Base-by-base conservation (phyloP, 2,888 invertebrate genomes). In the Liopterus haemorrhoidalis region DNA sequence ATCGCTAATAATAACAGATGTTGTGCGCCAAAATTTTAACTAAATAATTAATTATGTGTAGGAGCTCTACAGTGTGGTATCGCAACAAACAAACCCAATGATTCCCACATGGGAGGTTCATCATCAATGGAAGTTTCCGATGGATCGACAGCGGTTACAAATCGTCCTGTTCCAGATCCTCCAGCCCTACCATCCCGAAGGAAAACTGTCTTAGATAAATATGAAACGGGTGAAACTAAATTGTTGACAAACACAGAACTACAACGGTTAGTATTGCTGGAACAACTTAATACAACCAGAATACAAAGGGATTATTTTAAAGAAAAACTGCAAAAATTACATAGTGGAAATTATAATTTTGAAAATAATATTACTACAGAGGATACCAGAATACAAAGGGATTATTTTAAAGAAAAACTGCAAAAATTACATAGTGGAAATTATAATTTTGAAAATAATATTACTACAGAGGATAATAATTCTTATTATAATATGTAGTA, bases 201-300 rank as follows among this genome's bases (percentile, higher is more conserved):
- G n/a, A n/a, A n/a, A n/a, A n/a, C n/a, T n/a, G n/a, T n/a, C n/a
- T n/a, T n/a, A n/a, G n/a, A n/a, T n/a, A n/a, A n/a, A 31, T 16
- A 31, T 9, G 32, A 31, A 5, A 9, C 32, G 8, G 32, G 19
- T 15, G 32, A 31, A n/a, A 31, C 32, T 3, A 12, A n/a, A 15
- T 8, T 9, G 8, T 31, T 31, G 15, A 14, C 32, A n/a, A 31
- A 5, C 18, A 31, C 15, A 16, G 8, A 31, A n/a, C 32, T 31
- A 9, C 32, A 31, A 31, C 12, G 32, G 19, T 3, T 31, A n/a
- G 32, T 31, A 9, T 31, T 31, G 19, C 5, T 31, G 16, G 32
- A 31, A 5, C 32, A 31, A 31, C 19, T 31, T 5, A 31, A 31
- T 18, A 31, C 32, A 9, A 5, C 32, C 19, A 5, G 32, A 6